Percentiles rank a stretch among this genome's conserved stretches.
Conservation (phyloP, 2,113 vertebrate genomes). For the Myiozetetes cayanensis region DNA sequence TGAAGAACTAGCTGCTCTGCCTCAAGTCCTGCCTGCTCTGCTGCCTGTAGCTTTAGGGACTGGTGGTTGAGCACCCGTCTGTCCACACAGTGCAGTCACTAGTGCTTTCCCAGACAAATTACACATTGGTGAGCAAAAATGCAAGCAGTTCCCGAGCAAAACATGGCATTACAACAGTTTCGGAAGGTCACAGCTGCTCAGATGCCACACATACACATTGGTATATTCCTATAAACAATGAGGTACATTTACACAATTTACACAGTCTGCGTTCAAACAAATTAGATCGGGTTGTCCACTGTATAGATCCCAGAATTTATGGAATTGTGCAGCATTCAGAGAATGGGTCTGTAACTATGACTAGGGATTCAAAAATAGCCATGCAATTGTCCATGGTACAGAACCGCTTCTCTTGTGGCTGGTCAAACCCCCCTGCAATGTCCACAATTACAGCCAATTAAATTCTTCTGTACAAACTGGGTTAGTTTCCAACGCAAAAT, state of each 20-base stretch:
- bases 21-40: slow-evolving; percentile 12
- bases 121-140: slow-evolving; percentile 71
- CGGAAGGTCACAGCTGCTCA: slow-evolving; percentile 70
- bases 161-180: slow-evolving; percentile 75
- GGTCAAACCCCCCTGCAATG: slow-evolving; percentile 69
- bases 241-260: slow-evolving; percentile 76
- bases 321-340: slow-evolving; percentile 64
- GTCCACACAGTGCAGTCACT: slow-evolving; percentile 56
- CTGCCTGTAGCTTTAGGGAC: background rate
- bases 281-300: slow-evolving; percentile 72
- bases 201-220: slow-evolving; percentile 75
- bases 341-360: slow-evolving; percentile 59
- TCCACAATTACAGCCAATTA: slow-evolving; percentile 77
- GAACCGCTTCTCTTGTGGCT: slow-evolving; percentile 75
- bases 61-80: background rate
- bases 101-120: slow-evolving; percentile 77
- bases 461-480: slow-evolving; percentile 75
- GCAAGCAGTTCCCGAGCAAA: slow-evolving; percentile 76
- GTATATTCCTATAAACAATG: slow-evolving; percentile 76
- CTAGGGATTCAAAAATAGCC: slow-evolving; percentile 65
- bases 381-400: slow-evolving; percentile 72
- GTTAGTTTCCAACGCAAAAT: slow-evolving; percentile 77
- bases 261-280: slow-evolving; percentile 84
- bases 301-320: slow-evolving; percentile 62
- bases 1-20: slow-evolving; percentile 23